phyloP scores from a whole-genome alignment of 2,797 vertebrate species.

The Threskiornis aethiopicus region DNA sequence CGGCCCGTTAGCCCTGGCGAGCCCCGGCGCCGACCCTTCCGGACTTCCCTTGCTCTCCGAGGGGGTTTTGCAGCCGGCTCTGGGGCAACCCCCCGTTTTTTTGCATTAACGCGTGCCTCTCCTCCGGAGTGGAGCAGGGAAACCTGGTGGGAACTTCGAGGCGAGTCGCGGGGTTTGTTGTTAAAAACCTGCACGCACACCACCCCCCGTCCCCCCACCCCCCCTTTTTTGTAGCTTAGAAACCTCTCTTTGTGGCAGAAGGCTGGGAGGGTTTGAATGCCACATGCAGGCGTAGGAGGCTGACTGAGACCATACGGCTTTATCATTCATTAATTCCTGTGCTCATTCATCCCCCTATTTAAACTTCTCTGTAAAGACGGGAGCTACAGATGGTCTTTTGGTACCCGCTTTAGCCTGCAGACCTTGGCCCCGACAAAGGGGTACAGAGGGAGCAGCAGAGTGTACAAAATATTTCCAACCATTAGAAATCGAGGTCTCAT shows the following conservation, averaged over 20 bases:
- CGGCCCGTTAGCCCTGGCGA: background rate
- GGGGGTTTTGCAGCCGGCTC: background rate
- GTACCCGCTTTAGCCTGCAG: slow-evolving; percentile 61
- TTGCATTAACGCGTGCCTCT: background rate
- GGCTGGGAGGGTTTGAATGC: slow-evolving; percentile 57
- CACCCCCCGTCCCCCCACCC: too few relatives aligned
- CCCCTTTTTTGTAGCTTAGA: background rate
- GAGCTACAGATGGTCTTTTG: slow-evolving; percentile 75
- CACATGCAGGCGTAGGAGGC: slow-evolving; percentile 48
- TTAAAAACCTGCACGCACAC: background rate
- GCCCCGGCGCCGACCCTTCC: fast-evolving
- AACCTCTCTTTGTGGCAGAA: slow-evolving; percentile 63
- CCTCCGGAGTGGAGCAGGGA: background rate
- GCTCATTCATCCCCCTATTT: slow-evolving; percentile 74
- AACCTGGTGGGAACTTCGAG: background rate
- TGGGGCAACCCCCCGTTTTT: fast-evolving
- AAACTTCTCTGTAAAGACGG: slow-evolving; percentile 66
- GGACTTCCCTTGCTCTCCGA: fast-evolving
- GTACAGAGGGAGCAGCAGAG: slow-evolving; percentile 63
- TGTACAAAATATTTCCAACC: slow-evolving; percentile 63
- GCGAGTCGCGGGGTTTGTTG: background rate
- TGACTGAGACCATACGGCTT: slow-evolving; percentile 67
- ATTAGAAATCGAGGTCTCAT: slow-evolving; percentile 52
- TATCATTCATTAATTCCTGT: slow-evolving; percentile 74
- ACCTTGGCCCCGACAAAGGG: slow-evolving; percentile 65